Evolutionary conservation across 1,140 invertebrate species (phyloP), one percentile per base, ranked within the genome.

Genomic region (Rhagoletis pomonella): DNA sequence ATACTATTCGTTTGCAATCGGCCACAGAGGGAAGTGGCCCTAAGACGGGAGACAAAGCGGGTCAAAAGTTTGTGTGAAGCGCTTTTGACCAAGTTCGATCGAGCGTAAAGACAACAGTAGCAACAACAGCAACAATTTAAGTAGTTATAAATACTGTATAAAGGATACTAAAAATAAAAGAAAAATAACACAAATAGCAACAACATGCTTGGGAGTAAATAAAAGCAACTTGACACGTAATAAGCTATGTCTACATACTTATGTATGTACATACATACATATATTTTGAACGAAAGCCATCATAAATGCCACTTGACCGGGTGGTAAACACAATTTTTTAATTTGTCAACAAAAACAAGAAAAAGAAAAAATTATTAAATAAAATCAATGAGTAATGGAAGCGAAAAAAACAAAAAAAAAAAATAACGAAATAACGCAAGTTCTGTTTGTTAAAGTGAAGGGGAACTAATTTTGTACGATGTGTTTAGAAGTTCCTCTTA

Each of bases 31-130:
- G 47, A 81, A 81, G 73, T 55, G 73, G 17, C 4, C 29, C 44
- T 4, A 47, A 73, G 69, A 47, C 47, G 47, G 73, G 19, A 29
- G 29, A 17, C 19, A 55, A 77, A 81, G 73, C 73, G 47, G 44
- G 73, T 81, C 73, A 81, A 81, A 12, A 81, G n/a, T 2, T 81
- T 81, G 73, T 19, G 7, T 81, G 17, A 81, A 19, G 73, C 19
- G 47, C 73, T 55, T 81, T 55, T 81, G 50, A 81, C 73, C 47
- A 81, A 81, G 73, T 81, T 81, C 73, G 73, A 58, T 81, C 47
- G 10, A 81, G 73, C 47, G 47, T 81, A 29, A 81, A 81, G 47
- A 29, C 47, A 81, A 81, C 44, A 81, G 55, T n/a, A 62, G n/a
- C 60, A 62, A 14, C 60, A 62, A 14, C 60, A n/a, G 1, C n/a